Conservation (phyloP, 1,140 invertebrate species). For the Trichonephila clavipes region DNA sequence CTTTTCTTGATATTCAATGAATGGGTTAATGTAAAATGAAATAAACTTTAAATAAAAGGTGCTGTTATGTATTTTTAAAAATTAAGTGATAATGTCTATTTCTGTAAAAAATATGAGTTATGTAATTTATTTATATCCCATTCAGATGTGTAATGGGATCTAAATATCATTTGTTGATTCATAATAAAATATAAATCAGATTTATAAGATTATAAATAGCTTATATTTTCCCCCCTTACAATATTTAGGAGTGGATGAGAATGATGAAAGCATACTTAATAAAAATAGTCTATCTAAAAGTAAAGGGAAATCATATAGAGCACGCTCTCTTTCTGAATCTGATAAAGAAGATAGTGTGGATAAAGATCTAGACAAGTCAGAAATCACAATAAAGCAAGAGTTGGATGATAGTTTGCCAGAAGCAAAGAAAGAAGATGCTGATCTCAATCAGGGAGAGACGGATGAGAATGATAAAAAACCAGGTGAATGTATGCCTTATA, state of each 20-base stretch:
- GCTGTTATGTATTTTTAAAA: too few species aligned
- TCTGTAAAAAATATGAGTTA: too few species aligned
- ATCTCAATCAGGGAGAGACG: constrained; percentile 9
- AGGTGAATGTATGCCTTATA: constrained; percentile 27
- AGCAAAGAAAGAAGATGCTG: constrained; percentile 14
- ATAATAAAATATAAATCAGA: too few species aligned
- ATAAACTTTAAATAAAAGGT: too few species aligned
- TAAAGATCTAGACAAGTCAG: constrained; percentile 77
- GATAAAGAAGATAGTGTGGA: constrained; percentile 79
- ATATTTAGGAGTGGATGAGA: background rate
- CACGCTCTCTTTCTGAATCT: constrained; percentile 69
- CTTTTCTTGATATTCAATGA: too few species aligned
- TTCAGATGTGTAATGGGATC: too few species aligned
- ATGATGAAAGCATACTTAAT: background rate
- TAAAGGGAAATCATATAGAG: constrained; percentile 10
- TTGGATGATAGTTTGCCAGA: constrained; percentile 54
- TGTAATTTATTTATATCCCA: too few species aligned
- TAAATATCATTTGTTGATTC: too few species aligned
- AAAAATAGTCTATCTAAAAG: constrained; percentile 38
- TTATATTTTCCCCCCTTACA: too few species aligned
- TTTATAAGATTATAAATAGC: too few species aligned
- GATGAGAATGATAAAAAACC: constrained; percentile 51
- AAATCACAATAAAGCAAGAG: constrained; percentile 50
- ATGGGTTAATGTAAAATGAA: too few species aligned
- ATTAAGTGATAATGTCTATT: too few species aligned